Percentiles rank a stretch among this genome's conserved stretches.
These are phyloP conservation scores for Brotula barbata DNA, from an alignment of 2,797 vertebrate species.

Conservation along the genomic window DNA sequence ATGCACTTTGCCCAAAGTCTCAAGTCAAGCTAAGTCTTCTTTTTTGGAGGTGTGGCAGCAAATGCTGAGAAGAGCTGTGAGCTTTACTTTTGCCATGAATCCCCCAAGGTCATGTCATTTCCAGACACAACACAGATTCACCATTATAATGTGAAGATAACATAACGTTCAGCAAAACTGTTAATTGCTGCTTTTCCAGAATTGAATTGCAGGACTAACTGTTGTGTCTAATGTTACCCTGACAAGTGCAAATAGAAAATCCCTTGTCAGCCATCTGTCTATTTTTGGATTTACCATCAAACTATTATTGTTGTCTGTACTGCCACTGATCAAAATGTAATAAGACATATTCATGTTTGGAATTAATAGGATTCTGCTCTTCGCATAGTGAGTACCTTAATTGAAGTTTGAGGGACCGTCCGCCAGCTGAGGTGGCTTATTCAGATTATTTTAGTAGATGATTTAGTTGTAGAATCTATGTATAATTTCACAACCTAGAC, in stretches of 20 bases:
- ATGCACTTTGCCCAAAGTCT: neutral
- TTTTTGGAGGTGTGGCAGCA: neutral
- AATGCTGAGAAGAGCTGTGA: conserved; percentile 17
- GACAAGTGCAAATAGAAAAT: neutral
- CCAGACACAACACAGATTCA: conserved; percentile 31
- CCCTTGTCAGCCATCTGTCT: too few species aligned
- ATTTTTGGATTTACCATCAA: too few species aligned
- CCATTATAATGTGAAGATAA: conserved; percentile 14
- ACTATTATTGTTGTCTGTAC: too few species aligned
- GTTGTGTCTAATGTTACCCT: neutral
- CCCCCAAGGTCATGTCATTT: conserved; percentile 41
- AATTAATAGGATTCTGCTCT: too few species aligned
- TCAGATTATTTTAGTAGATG: too few species aligned
- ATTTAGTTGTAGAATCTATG: too few species aligned
- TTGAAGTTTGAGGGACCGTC: too few species aligned
- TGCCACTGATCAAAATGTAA: too few species aligned
- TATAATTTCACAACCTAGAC: too few species aligned
- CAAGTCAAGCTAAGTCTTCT: neutral
- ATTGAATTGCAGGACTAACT: neutral
- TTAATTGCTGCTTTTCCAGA: conserved; percentile 6
- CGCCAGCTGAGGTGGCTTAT: too few species aligned
- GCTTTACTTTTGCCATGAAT: conserved; percentile 47
- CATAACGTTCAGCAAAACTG: neutral
- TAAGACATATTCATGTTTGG: too few species aligned
- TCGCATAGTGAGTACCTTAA: too few species aligned